phyloP scores from a whole-genome alignment of 2,797 vertebrate genomes.

The Pangasius djambal region DNA sequence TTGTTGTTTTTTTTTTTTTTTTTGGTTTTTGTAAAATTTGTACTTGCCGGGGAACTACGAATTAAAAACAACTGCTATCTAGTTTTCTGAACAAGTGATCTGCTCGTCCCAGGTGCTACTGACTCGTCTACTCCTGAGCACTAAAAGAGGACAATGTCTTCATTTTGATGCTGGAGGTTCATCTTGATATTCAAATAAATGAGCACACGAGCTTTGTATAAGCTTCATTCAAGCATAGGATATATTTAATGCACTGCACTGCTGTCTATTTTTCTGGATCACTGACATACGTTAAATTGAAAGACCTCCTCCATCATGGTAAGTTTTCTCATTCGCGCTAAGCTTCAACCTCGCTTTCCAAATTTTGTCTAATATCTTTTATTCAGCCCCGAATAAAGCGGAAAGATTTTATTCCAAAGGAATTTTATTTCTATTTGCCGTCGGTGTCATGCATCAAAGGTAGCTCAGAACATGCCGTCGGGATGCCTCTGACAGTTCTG shows the following conservation, averaged over 20 bases:
- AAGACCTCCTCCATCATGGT: slow-evolving; percentile 34
- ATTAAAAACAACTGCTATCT: not conserved
- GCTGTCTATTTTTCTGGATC: not conserved
- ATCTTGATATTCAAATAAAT: not conserved
- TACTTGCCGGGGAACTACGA: not conserved
- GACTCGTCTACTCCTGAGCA: not conserved
- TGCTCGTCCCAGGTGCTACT: not conserved
- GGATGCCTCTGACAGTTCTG: slow-evolving; percentile 76
- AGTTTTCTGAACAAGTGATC: not conserved
- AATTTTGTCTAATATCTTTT: slow-evolving; percentile 58
- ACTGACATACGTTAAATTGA: not conserved
- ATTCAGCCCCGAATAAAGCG: slow-evolving; percentile 63
- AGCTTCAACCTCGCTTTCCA: slow-evolving; percentile 61
- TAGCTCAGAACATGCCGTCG: slow-evolving; percentile 69
- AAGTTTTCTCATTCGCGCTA: not conserved
- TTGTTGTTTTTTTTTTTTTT: not conserved
- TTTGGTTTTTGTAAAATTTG: not conserved
- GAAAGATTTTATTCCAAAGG: slow-evolving; percentile 62
- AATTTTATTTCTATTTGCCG: slow-evolving; percentile 68
- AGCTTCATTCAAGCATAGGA: not conserved
- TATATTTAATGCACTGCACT: not conserved
- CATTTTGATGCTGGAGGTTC: not conserved
- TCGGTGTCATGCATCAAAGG: slow-evolving; percentile 72
- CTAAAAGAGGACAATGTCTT: not conserved
- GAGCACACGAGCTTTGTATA: not conserved